Evolutionary conservation across 2,113 vertebrate species (phyloP).

Genomic region (Sclerurus mexicanus): DNA sequence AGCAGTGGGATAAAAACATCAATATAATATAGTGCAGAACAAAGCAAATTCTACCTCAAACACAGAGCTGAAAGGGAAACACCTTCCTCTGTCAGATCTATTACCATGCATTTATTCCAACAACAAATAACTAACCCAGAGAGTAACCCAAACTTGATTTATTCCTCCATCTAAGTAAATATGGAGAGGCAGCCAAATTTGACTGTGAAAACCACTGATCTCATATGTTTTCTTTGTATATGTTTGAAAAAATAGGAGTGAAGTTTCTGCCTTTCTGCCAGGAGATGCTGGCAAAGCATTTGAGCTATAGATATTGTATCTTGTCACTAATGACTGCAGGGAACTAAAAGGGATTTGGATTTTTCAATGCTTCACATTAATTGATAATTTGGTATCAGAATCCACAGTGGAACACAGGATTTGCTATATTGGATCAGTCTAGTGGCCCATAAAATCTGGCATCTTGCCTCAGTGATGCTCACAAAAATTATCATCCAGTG

Average conservation of each 20-base stretch:
- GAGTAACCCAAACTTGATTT: constrained; percentile 59
- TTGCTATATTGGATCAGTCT: constrained; percentile 55
- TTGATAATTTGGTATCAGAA: constrained; percentile 65
- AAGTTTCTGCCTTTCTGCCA: constrained; percentile 28
- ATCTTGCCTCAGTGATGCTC: constrained; percentile 10
- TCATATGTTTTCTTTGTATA: constrained; percentile 42
- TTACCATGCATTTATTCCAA: constrained; percentile 46
- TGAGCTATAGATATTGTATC: constrained; percentile 52
- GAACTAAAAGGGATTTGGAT: constrained; percentile 55
- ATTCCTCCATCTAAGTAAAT: constrained; percentile 55
- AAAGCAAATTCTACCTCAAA: constrained; percentile 59
- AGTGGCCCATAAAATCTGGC: constrained; percentile 55
- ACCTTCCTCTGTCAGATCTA: constrained; percentile 56
- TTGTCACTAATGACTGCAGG: constrained; percentile 59
- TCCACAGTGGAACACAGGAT: constrained; percentile 54
- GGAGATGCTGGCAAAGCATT: constrained; percentile 31
- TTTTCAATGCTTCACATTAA: constrained; percentile 65
- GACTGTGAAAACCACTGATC: constrained; percentile 53
- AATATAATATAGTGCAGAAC: constrained; percentile 54
- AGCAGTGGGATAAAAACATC: background rate
- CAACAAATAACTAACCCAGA: constrained; percentile 53
- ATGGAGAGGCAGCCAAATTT: constrained; percentile 24
- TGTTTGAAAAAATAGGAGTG: background rate
- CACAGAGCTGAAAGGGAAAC: constrained; percentile 42
- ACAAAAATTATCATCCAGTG: background rate